Base-by-base conservation (phyloP, 1,140 invertebrate genomes). In the Drosophila mauritiana region DNA sequence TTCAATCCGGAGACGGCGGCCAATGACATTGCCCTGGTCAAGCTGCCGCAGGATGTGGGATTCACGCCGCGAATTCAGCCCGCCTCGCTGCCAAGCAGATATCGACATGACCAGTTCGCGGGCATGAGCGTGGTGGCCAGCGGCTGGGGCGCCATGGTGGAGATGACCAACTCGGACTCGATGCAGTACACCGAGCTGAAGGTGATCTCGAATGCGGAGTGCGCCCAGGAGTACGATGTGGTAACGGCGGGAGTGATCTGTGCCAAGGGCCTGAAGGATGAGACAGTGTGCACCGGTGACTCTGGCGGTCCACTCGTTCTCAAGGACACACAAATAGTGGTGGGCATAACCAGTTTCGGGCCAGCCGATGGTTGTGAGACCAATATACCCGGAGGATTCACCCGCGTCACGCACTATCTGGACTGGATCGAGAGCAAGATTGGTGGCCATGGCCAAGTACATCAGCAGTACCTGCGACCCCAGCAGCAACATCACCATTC, bases 161-260 rank as follows among this genome's bases (percentile, higher is more conserved):
- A 91, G 67, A 89, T 83, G 72, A 68, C 72, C 37, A 91, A 77
- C 56, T 82, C 86, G 15, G 89, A 91, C 54, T 67, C 73, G 6
- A 92, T 92, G 91, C 91, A 92, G 53, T 92, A 92, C 20, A 92
- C 91, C 5, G 91, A 92, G 49, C 59, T 92, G 43, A 77, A 77
- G 17, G 91, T 92, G 27, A 92, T 92, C 43, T 88, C 84, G 6
- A 92, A 92, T 67, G 54, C 46, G 0, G 91, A 92, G 37, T 92
- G 91, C 20, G 69, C 73, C 4, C 72, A 92, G 73, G 85, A 91
- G 55, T 92, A 90, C 43, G 91, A 91, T 62, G 89, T 92, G 20
- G 74, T 92, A 25, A 90, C 82, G 0, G 55, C 79, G 3, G 90
- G 89, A 0, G 83, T 92, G 1, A 58, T 92, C 13, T 92, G 91